These are phyloP conservation scores for Halcyon chelicuti DNA, from an alignment of 2,797 vertebrate genomes.

Conservation along the genomic window DNA sequence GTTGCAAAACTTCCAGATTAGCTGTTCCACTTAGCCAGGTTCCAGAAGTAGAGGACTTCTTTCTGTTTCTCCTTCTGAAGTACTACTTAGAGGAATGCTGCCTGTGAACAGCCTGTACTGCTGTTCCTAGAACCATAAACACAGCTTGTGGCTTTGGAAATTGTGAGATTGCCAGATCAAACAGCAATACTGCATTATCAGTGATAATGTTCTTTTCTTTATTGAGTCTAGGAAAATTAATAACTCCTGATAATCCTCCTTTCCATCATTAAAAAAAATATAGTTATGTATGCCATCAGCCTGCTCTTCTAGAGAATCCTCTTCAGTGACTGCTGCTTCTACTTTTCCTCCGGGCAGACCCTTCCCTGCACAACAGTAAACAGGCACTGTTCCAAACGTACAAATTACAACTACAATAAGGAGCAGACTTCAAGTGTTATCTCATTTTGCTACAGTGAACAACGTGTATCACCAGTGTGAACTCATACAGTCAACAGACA, in stretches of 20 bases:
- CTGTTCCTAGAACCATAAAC: slow-evolving; percentile 33
- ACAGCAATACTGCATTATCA: background rate
- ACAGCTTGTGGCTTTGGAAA: background rate
- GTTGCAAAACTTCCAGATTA: slow-evolving; percentile 7
- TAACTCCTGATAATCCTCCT: background rate
- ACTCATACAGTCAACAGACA: background rate
- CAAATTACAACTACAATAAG: background rate
- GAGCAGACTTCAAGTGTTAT: background rate
- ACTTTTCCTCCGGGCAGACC: background rate
- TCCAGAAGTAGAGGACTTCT: background rate
- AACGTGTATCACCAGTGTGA: background rate
- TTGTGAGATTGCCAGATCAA: background rate
- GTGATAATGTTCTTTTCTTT: background rate
- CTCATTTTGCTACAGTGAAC: background rate
- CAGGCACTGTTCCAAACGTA: background rate
- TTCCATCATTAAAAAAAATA: background rate
- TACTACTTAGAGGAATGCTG: background rate
- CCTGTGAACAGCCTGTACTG: background rate
- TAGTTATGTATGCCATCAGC: background rate
- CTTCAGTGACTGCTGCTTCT: background rate
- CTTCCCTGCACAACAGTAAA: background rate
- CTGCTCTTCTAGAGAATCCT: background rate
- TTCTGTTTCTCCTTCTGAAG: background rate
- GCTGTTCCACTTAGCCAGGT: background rate
- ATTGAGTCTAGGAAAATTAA: background rate